These are phyloP conservation scores for Protosalanx chinensis DNA, from an alignment of 2,797 vertebrate genomes.

Conservation along the genomic window DNA sequence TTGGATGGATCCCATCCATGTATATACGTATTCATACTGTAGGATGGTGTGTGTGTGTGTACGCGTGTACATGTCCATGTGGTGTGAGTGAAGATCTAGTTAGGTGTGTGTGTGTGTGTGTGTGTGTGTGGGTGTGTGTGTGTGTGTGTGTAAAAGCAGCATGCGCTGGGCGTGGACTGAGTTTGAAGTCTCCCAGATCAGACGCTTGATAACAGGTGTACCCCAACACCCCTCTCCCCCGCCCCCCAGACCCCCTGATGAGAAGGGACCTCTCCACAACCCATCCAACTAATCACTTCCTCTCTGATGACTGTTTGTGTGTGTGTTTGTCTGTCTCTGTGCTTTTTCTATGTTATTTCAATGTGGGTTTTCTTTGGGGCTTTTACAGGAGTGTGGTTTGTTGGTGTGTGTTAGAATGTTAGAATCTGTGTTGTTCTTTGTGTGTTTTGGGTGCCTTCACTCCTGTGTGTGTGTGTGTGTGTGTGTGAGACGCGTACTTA, in stretches of 20 bases:
- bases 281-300: conserved; percentile 18
- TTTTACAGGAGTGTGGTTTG: background rate
- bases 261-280: too few species aligned
- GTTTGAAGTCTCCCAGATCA: conserved; percentile 54
- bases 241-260: too few species aligned
- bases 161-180: conserved; percentile 19
- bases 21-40: background rate
- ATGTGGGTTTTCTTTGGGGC: too few species aligned
- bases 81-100: background rate
- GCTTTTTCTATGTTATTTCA: too few species aligned
- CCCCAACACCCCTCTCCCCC: conserved; percentile 35
- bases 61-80: background rate
- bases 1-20: too few species aligned
- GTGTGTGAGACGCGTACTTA: background rate
- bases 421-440: background rate
- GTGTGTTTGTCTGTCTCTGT: too few species aligned
- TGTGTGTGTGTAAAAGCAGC: conserved; percentile 31
- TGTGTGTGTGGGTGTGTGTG: background rate
- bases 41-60: conserved; percentile 19
- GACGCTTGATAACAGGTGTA: conserved; percentile 44
- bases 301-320: background rate
- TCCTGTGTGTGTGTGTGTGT: background rate
- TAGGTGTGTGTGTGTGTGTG: background rate
- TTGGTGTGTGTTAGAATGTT: background rate
- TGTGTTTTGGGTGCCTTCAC: background rate